These are phyloP conservation scores for Centropristis striata DNA, from an alignment of 2,113 vertebrate species.

Conservation along the genomic window DNA sequence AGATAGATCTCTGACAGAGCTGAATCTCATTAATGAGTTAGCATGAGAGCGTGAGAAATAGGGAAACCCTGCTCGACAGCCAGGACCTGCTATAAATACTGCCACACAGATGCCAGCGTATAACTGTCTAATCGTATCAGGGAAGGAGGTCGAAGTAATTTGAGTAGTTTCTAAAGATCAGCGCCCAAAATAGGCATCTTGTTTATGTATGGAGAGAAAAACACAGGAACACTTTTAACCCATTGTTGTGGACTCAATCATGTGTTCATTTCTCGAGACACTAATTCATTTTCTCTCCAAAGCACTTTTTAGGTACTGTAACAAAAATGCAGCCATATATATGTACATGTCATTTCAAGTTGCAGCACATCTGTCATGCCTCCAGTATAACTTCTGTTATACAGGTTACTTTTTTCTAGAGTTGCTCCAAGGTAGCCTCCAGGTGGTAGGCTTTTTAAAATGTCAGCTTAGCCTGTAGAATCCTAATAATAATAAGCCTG, in stretches of 20 bases:
- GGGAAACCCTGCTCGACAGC: constrained; percentile 46
- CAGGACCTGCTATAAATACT: constrained; percentile 61
- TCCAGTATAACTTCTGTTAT: not conserved
- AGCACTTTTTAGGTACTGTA: too few relatives aligned
- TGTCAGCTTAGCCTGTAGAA: constrained; percentile 10
- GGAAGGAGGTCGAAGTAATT: constrained; percentile 41
- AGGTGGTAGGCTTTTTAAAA: constrained; percentile 17
- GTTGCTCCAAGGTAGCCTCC: not conserved
- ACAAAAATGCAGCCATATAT: not conserved
- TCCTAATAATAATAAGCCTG: constrained; percentile 7
- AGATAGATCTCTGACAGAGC: constrained; percentile 22
- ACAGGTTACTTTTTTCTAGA: not conserved
- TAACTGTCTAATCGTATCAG: constrained; percentile 33
- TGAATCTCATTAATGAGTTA: constrained; percentile 54
- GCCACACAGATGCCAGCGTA: constrained; percentile 15
- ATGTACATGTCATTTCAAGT: not conserved
- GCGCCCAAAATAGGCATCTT: not conserved
- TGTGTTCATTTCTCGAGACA: not conserved
- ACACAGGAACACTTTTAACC: not conserved
- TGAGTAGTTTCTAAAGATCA: constrained; percentile 11
- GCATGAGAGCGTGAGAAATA: constrained; percentile 21
- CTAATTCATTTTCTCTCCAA: not conserved
- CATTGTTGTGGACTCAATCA: not conserved
- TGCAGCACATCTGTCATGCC: not conserved
- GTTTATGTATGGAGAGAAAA: not conserved